These are phyloP conservation scores for Fragum sueziense DNA, from an alignment of 2,888 invertebrate genomes.

Conservation along the genomic window DNA sequence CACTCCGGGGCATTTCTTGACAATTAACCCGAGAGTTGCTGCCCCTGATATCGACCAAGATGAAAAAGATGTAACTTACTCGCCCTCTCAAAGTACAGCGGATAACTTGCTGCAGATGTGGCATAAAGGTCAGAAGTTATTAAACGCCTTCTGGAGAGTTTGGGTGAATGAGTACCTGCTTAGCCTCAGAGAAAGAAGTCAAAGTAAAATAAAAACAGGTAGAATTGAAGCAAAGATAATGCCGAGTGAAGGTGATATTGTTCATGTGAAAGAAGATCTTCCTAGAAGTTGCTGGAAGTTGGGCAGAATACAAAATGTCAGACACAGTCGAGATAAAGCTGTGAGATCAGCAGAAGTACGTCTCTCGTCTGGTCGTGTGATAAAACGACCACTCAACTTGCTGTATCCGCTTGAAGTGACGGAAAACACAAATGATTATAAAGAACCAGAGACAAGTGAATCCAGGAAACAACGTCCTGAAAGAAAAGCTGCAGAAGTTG, in stretches of 20 bases:
- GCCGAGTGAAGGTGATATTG: not conserved
- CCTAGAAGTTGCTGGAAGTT: not conserved
- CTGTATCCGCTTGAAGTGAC: not conserved
- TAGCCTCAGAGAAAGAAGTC: constrained; percentile 32
- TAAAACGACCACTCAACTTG: not conserved
- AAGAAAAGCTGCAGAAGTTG: too few species aligned
- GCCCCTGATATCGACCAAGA: constrained; percentile 21
- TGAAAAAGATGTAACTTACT: not conserved
- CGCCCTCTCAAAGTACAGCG: not conserved
- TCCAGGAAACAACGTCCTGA: too few species aligned
- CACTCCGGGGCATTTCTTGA: constrained; percentile 34
- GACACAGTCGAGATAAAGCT: not conserved
- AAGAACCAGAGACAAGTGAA: not conserved
- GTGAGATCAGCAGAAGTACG: not conserved
- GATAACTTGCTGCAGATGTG: not conserved
- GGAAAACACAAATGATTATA: not conserved
- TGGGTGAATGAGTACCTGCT: constrained; percentile 38
- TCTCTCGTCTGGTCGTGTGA: not conserved
- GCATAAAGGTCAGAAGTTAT: constrained; percentile 18
- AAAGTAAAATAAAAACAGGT: constrained; percentile 13
- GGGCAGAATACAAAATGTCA: not conserved
- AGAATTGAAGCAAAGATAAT: not conserved
- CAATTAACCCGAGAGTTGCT: constrained; percentile 32
- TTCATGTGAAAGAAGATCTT: not conserved
- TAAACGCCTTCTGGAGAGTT: constrained; percentile 29